A percentile compares a stretch with the other conserved stretches of the same genome.
These are phyloP conservation scores for Lates calcarifer DNA, from an alignment of 2,113 vertebrate species.

Conservation along the genomic window DNA sequence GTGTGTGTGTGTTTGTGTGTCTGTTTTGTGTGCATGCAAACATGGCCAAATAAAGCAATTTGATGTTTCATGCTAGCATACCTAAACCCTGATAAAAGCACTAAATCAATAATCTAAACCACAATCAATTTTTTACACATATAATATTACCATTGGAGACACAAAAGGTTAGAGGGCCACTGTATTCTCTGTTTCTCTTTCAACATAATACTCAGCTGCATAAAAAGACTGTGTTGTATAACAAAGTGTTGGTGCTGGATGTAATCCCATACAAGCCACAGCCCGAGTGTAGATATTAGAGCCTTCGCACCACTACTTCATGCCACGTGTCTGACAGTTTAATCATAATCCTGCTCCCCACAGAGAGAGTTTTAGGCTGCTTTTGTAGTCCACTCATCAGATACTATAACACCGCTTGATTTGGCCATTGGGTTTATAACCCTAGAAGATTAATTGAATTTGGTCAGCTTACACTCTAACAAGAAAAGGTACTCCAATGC, in stretches of 20 bases:
- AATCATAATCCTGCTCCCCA: conserved; percentile 51
- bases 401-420: conserved; percentile 23
- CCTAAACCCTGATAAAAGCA: not conserved
- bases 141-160: not conserved
- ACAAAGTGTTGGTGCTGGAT: conserved; percentile 26
- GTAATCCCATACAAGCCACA: conserved; percentile 41
- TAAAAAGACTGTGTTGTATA: not conserved
- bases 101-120: not conserved
- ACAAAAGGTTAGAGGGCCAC: not conserved
- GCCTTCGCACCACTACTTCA: conserved; percentile 31
- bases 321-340: conserved; percentile 43
- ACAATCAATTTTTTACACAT: not conserved
- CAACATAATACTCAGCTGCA: conserved; percentile 12
- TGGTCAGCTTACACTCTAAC: not conserved
- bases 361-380: conserved; percentile 44
- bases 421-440: conserved; percentile 30
- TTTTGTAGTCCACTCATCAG: conserved; percentile 54
- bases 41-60: not conserved
- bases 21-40: not conserved
- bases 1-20: not conserved
- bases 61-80: not conserved
- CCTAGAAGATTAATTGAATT: conserved; percentile 46
- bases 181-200: conserved; percentile 2
- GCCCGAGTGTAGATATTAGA: conserved; percentile 42
- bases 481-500: not conserved